Evolutionary conservation across 2,888 invertebrate species (phyloP).

Genomic region (Drosophila bunnanda): DNA sequence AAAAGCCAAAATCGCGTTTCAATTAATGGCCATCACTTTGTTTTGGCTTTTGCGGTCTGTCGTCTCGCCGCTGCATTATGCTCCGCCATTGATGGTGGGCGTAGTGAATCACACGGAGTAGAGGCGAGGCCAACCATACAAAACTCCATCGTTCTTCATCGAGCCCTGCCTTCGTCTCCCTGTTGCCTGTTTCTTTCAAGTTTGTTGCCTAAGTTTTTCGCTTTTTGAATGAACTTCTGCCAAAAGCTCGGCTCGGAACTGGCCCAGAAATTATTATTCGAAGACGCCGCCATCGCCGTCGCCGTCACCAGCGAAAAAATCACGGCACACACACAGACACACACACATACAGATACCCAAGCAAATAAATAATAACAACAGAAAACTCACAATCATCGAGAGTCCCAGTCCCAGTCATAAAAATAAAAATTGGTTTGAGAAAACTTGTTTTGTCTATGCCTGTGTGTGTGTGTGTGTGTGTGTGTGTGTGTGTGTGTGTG

Average conservation of each 20-base stretch:
- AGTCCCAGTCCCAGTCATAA: constrained; percentile 64
- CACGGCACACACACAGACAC: constrained; percentile 13
- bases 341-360: constrained; percentile 14
- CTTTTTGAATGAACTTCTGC: constrained; percentile 75
- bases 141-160: constrained; percentile 21
- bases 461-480: constrained; percentile 24
- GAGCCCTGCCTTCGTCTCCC: constrained; percentile 35
- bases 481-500: constrained; percentile 25
- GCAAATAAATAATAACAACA: constrained; percentile 45
- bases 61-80: constrained; percentile 53
- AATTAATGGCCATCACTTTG: constrained; percentile 59
- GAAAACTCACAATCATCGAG: constrained; percentile 62
- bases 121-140: constrained; percentile 43
- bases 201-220: constrained; percentile 78
- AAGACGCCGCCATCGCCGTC: constrained; percentile 48
- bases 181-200: constrained; percentile 42
- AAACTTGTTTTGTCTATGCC: constrained; percentile 71
- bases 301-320: constrained; percentile 44
- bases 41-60: constrained; percentile 34
- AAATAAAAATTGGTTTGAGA: constrained; percentile 67
- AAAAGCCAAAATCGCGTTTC: constrained; percentile 35
- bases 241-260: constrained; percentile 48
- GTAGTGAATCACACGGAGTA: constrained; percentile 68
- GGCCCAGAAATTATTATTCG: constrained; percentile 63
- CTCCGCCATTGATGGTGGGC: constrained; percentile 57